Conservation (phyloP, 2,888 invertebrate genomes). For the Oligia latruncula region DNA sequence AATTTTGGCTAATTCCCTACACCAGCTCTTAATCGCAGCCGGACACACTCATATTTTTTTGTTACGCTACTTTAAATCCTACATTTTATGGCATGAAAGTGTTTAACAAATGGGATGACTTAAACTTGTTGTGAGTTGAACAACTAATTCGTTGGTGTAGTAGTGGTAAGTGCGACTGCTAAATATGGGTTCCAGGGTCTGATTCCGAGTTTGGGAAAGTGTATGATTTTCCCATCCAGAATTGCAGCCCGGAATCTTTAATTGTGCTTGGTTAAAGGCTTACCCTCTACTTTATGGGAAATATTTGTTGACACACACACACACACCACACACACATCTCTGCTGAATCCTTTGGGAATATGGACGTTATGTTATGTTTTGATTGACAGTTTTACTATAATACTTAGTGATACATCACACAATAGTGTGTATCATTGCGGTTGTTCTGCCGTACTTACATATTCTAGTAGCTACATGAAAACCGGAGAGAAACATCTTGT, state of each 20-base stretch:
- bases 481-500: conserved; percentile 50
- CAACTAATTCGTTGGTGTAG: no score
- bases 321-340: neutral
- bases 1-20: conserved; percentile 58
- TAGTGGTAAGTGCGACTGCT: no score
- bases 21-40: conserved; percentile 44
- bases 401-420: neutral
- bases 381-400: conserved; percentile 16
- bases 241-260: neutral
- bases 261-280: neutral
- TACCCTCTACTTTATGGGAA: neutral
- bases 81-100: conserved; percentile 10
- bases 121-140: neutral
- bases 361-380: conserved; percentile 10
- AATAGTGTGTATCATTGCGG: conserved; percentile 40
- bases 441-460: conserved; percentile 41
- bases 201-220: neutral
- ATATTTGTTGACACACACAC: neutral
- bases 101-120: conserved; percentile 1
- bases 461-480: conserved; percentile 51
- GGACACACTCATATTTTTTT: conserved; percentile 17
- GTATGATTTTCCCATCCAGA: neutral
- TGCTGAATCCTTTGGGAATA: neutral
- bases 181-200: neutral
- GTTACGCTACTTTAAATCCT: neutral